Evolutionary conservation across 2,113 vertebrate species (phyloP).

Genomic region (Cnemophilus loriae): DNA sequence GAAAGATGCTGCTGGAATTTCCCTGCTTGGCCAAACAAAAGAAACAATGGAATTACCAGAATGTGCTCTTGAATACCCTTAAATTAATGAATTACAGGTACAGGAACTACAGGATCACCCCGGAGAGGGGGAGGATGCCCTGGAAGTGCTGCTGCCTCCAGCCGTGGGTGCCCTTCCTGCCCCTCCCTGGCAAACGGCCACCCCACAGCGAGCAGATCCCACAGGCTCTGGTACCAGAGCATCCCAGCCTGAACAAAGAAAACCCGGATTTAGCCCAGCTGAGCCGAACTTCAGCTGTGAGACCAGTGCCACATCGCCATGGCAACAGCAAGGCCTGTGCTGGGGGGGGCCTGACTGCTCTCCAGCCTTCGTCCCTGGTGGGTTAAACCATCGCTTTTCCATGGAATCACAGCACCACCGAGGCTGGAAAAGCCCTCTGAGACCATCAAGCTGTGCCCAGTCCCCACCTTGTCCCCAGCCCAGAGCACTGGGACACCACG

Average conservation of each 20-base stretch:
- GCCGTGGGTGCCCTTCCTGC: neutral
- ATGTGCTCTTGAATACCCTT: neutral
- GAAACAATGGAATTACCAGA: neutral
- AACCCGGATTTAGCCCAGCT: neutral
- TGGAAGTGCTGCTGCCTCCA: neutral
- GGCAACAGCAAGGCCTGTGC: neutral
- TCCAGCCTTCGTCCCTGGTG: neutral
- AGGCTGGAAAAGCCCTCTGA: neutral
- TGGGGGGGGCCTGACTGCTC: neutral
- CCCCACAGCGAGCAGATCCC: neutral
- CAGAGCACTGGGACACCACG: neutral
- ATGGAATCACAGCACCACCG: rapidly evolving
- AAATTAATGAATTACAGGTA: neutral
- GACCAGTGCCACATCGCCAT: neutral
- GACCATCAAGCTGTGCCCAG: neutral
- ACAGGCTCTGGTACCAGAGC: neutral
- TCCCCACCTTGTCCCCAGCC: neutral
- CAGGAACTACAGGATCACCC: neutral
- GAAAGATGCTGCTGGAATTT: neutral
- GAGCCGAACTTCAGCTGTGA: neutral
- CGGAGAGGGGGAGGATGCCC: neutral
- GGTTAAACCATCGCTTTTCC: neutral
- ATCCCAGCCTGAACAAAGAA: neutral
- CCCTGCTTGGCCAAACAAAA: neutral
- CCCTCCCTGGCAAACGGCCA: neutral